Evolutionary conservation across 2,797 vertebrate genomes (phyloP), one percentile per base, ranked within the genome.

Genomic region (Brachyalestes nurse): DNA sequence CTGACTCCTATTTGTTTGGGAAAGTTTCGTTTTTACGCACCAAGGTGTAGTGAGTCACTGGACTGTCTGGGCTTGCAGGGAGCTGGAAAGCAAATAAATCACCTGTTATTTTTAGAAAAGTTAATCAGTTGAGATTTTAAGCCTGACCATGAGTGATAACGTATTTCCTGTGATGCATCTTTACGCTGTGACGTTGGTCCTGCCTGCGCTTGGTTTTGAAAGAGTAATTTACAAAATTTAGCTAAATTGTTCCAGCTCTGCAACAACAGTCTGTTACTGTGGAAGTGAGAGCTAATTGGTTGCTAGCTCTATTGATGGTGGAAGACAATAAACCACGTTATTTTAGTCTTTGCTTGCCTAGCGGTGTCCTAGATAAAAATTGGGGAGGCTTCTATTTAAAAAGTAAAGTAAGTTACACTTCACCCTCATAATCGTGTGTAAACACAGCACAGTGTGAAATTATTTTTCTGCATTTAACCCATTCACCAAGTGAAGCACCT

Each of bases 1-100:
- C 0, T 13, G 64, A 45, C 7, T 66, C 64, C 13, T 38, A 2
- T 21, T 21, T 60, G 23, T 19, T 42, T 45, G 40, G n/a, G 64
- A n/a, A 67, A 67, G 65, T 67, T 67, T 42, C 40, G 64, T 10
- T 45, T 65, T 67, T 67, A n/a, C 38, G 34, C 34, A 40, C 28
- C 62, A 40, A 40, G 62, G 62, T 65, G 34, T 45, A 21, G 45
- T 67, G 65, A 67, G 8, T 67, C 65, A 67, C 65, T 67, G 2
- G 17, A 21, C 21, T 45, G 38, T 67, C 21, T n/a, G 38, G 40
- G 1, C 8, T 8, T 45, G 65, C 16, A 45, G 38, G 10, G 19
- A 66, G 38, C 62, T 17, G 62, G 0, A 16, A 19, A 65, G 62
- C 34, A 3, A 6, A 19, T 19, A 40, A 66, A 67, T 67, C 19